A percentile compares a stretch with the other conserved stretches of the same genome.
Evolutionary conservation across 2,888 invertebrate species (phyloP).

Genomic region (Perdita meconis): DNA sequence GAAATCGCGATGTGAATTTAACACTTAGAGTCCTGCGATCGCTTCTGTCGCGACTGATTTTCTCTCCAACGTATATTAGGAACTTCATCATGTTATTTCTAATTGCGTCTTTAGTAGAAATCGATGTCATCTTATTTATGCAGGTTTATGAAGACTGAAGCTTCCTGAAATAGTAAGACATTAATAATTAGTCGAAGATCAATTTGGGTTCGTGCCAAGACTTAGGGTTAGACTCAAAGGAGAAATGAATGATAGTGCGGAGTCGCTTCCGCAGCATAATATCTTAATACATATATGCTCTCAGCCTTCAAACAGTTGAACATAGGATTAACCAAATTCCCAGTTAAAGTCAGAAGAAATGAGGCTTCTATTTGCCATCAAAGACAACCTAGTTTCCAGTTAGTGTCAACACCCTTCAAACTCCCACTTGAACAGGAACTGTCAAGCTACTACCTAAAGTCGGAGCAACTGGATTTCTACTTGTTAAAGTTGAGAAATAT

Average conservation of each 20-base stretch:
- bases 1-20: conserved; percentile 1
- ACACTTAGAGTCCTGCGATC: conserved; percentile 31
- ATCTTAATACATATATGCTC: neutral
- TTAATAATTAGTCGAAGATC: too few relatives aligned
- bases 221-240: too few relatives aligned
- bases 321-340: neutral
- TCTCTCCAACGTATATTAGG: neutral
- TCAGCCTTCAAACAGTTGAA: neutral
- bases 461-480: too few relatives aligned
- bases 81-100: neutral
- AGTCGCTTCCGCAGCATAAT: too few relatives aligned
- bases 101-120: neutral
- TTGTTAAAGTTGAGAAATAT: too few relatives aligned
- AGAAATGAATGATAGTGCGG: too few relatives aligned
- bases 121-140: neutral
- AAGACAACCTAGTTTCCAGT: neutral
- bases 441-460: too few relatives aligned
- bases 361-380: neutral
- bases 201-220: too few relatives aligned
- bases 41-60: neutral
- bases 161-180: too few relatives aligned
- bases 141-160: too few relatives aligned
- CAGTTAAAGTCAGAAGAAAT: neutral
- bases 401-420: neutral
- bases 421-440: too few relatives aligned